These are phyloP conservation scores for Danio kyathit DNA, from an alignment of 2,797 vertebrate species.

Conservation along the genomic window DNA sequence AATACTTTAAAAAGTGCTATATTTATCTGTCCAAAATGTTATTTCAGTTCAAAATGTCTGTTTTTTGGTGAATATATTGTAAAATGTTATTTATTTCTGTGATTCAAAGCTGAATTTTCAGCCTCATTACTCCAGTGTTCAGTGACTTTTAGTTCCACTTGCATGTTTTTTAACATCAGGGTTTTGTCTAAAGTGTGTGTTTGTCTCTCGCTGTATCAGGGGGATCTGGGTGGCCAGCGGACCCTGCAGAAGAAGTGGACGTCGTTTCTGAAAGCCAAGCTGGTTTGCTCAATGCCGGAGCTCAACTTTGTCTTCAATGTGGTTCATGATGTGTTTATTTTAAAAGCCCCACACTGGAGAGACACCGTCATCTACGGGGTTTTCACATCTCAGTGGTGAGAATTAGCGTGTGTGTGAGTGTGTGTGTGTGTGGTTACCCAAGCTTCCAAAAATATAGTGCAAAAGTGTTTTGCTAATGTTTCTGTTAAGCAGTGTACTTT, in stretches of 20 bases:
- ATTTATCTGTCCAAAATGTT: too few species aligned
- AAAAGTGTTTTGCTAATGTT: too few species aligned
- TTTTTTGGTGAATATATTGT: too few species aligned
- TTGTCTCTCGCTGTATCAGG: constrained; percentile 72
- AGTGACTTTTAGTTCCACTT: not conserved
- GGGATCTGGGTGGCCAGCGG: constrained; percentile 92
- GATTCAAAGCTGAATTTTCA: too few species aligned
- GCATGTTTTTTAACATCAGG: not conserved
- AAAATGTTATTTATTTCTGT: too few species aligned
- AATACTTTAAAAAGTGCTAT: too few species aligned
- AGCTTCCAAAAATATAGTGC: too few species aligned
- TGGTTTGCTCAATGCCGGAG: constrained; percentile 92
- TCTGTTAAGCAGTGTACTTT: too few species aligned
- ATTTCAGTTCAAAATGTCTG: too few species aligned
- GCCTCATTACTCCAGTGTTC: too few species aligned
- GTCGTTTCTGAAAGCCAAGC: constrained; percentile 93
- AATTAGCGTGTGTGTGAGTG: not conserved
- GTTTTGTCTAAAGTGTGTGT: not conserved
- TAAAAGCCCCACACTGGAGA: constrained; percentile 81
- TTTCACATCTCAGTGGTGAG: constrained; percentile 95
- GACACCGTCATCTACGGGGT: constrained; percentile 92
- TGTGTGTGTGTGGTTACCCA: not conserved
- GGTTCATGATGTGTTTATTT: constrained; percentile 90
- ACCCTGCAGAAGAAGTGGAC: constrained; percentile 98
- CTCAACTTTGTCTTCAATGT: constrained; percentile 96